A percentile compares a stretch with the other conserved stretches of the same genome.
Conservation (phyloP, 2,888 invertebrate genomes). For the Thecophora atra region DNA sequence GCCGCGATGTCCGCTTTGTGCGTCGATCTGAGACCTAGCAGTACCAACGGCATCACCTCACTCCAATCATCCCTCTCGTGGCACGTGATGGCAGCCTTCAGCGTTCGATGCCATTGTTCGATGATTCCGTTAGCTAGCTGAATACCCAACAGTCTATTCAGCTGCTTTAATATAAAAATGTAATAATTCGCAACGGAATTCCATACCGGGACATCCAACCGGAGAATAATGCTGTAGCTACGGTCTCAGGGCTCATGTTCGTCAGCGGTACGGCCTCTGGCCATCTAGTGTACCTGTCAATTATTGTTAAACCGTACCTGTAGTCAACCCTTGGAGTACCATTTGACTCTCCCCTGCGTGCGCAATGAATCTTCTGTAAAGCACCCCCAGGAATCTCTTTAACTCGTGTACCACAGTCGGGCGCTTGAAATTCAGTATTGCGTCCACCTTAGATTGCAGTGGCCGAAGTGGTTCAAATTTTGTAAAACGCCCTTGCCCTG, state of each 20-base stretch:
- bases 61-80: constrained; percentile 17
- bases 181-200: constrained; percentile 12
- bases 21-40: background rate
- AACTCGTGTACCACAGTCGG: no score
- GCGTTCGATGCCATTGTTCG: constrained; percentile 40
- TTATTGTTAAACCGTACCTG: background rate
- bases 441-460: no score
- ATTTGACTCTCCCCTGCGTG: no score
- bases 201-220: constrained; percentile 37
- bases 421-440: no score
- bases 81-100: constrained; percentile 42
- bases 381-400: no score
- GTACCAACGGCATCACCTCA: constrained; percentile 32
- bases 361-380: no score
- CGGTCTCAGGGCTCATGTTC: constrained; percentile 36
- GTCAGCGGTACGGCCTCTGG: constrained; percentile 37
- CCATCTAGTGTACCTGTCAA: constrained; percentile 30
- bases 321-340: no score
- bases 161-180: constrained; percentile 22
- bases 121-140: constrained; percentile 40
- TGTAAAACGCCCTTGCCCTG: no score
- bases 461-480: no score
- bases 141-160: constrained; percentile 3
- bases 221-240: constrained; percentile 22
- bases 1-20: background rate